Percentiles rank a stretch among this genome's conserved stretches.
Conservation (phyloP, 64 coral and sea anemone species). For the Stylophora pistillata region DNA sequence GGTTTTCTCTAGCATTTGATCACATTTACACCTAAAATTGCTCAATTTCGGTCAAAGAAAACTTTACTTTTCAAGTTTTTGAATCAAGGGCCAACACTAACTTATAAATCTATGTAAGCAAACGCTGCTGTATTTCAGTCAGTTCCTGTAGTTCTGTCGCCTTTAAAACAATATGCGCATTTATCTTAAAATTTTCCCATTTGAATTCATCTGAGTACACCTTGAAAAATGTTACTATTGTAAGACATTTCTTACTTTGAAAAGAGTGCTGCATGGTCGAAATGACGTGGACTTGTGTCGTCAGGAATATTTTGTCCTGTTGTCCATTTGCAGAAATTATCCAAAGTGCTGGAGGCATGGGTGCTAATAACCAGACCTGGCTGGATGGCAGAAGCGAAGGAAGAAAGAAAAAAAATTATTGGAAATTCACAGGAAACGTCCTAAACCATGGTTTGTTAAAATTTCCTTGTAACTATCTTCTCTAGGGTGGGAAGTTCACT, state of each 20-base stretch:
- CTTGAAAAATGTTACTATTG: background rate
- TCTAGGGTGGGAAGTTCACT: too few relatives aligned
- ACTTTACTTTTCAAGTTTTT: too few relatives aligned
- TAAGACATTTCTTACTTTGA: constrained; percentile 24
- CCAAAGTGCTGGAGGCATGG: constrained; percentile 32
- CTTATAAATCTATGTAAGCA: too few relatives aligned
- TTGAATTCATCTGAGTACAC: too few relatives aligned
- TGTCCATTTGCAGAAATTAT: constrained; percentile 59
- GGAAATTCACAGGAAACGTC: background rate
- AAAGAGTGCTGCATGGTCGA: constrained; percentile 63
- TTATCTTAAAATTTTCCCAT: too few relatives aligned
- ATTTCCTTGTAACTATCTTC: background rate
- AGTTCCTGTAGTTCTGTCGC: too few relatives aligned
- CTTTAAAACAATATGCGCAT: too few relatives aligned
- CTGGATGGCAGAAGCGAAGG: constrained; percentile 15
- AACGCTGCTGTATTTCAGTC: too few relatives aligned
- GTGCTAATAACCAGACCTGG: constrained; percentile 28
- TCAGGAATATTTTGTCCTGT: constrained; percentile 61
- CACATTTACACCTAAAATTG: too few relatives aligned
- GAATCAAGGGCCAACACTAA: too few relatives aligned
- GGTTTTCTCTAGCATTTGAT: too few relatives aligned
- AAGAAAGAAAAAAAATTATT: background rate
- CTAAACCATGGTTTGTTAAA: background rate
- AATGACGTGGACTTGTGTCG: constrained; percentile 35
- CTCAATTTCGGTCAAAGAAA: too few relatives aligned